Evolutionary conservation across 35 echinoderm and acorn worm genomes (phyloP).

Genomic region (Apostichopus japonicus): DNA sequence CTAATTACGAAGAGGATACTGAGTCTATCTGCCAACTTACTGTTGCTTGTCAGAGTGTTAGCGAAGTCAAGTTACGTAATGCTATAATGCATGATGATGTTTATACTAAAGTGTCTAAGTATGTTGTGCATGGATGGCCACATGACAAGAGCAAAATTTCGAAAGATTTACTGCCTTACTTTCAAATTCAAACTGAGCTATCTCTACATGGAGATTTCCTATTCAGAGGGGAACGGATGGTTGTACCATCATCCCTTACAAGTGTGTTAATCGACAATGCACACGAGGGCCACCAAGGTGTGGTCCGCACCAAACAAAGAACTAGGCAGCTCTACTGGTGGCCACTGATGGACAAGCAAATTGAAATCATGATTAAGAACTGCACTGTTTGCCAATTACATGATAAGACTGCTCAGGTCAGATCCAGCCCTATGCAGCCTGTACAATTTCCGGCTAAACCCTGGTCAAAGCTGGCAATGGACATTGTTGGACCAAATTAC

Average conservation of each 20-base stretch:
- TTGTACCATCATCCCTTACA: slow-evolving; percentile 44
- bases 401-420: slow-evolving; percentile 50
- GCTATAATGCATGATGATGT: background rate
- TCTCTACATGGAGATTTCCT: slow-evolving; percentile 27
- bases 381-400: slow-evolving; percentile 51
- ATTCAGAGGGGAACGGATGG: slow-evolving; percentile 51
- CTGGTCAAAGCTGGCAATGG: slow-evolving; percentile 59
- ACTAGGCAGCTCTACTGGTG: slow-evolving; percentile 66
- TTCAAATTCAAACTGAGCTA: slow-evolving; percentile 57
- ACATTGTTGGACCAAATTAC: slow-evolving; percentile 54
- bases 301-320: slow-evolving; percentile 70
- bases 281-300: slow-evolving; percentile 72
- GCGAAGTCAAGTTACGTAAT: background rate
- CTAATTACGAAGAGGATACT: background rate
- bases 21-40: background rate
- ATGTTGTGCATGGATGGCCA: background rate
- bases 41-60: background rate
- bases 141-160: background rate
- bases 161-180: background rate
- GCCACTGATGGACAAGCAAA: slow-evolving; percentile 65
- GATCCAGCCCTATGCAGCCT: slow-evolving; percentile 64
- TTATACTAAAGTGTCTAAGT: background rate
- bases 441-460: background rate
- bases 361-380: slow-evolving; percentile 32
- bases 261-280: slow-evolving; percentile 32